Conservation (phyloP, 2,113 vertebrate species). For the Hippoglossus stenolepis region DNA sequence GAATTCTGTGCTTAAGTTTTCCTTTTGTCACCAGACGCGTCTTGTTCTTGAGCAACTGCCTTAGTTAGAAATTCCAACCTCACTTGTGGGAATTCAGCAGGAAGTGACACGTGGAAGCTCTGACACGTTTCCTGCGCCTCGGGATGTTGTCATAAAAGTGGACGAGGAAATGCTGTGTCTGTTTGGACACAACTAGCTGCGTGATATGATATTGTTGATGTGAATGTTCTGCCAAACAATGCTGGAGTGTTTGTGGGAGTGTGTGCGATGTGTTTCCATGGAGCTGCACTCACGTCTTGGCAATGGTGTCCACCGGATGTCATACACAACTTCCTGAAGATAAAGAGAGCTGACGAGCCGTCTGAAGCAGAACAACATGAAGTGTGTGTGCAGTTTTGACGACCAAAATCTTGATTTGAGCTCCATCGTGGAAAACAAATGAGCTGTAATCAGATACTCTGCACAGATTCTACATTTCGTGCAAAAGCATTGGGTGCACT, state of each 20-base stretch:
- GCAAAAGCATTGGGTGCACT: not conserved
- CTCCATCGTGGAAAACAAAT: not conserved
- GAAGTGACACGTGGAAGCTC: conserved; percentile 71
- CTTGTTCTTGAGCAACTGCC: conserved; percentile 20
- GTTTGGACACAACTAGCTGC: conserved; percentile 31
- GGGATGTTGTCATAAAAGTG: conserved; percentile 31
- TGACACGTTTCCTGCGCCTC: conserved; percentile 59
- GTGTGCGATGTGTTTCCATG: conserved; percentile 27
- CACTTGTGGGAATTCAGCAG: conserved; percentile 60
- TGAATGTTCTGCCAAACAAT: not conserved
- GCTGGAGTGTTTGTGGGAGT: conserved; percentile 3
- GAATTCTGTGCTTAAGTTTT: conserved; percentile 24
- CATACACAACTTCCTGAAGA: conserved; percentile 34
- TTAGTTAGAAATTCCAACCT: not conserved
- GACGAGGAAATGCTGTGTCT: conserved; percentile 36
- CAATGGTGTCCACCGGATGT: conserved; percentile 24
- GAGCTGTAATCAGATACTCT: conserved; percentile 2
- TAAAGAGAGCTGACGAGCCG: conserved; percentile 14
- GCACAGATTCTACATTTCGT: not conserved
- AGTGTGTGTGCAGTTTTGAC: not conserved
- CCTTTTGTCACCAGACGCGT: conserved; percentile 19
- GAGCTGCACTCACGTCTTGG: conserved; percentile 32
- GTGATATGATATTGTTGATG: conserved; percentile 18
- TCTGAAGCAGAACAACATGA: not conserved
- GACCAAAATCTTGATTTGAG: not conserved